Evolutionary conservation across 2,797 vertebrate genomes (phyloP).

Genomic region (Phoxinus dragarum): DNA sequence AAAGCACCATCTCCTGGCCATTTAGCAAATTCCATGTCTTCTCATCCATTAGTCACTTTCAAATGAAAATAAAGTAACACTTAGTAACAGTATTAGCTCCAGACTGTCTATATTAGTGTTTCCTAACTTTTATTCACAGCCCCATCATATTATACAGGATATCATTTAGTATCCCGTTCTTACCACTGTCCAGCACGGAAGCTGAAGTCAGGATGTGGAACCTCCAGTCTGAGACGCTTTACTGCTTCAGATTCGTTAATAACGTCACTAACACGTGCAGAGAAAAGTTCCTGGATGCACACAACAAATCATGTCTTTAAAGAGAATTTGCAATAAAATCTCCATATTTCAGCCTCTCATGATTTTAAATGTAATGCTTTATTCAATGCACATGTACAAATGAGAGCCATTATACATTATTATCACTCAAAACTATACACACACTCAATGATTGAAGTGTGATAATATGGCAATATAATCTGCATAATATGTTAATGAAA

Average conservation of each 20-base stretch:
- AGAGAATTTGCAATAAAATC: neutral
- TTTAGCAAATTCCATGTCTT: neutral
- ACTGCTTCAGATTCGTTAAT: slow-evolving; percentile 84
- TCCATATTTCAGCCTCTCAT: neutral
- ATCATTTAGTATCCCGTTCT: slow-evolving; percentile 62
- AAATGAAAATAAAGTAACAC: neutral
- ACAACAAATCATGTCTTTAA: neutral
- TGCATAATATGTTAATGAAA: neutral
- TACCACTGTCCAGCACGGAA: slow-evolving; percentile 98
- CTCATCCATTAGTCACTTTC: neutral
- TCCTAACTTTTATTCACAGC: neutral
- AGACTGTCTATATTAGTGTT: neutral
- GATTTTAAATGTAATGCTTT: slow-evolving; percentile 8
- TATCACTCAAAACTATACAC: neutral
- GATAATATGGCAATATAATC: neutral
- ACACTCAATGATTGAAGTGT: neutral
- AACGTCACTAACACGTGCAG: slow-evolving; percentile 88
- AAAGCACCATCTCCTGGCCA: slow-evolving; percentile 34
- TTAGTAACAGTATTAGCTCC: neutral
- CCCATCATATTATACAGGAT: no score
- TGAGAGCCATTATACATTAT: neutral
- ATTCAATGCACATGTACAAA: neutral
- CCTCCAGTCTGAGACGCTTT: slow-evolving; percentile 85
- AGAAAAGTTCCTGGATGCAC: slow-evolving; percentile 79
- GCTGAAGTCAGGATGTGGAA: slow-evolving; percentile 84